Evolutionary conservation across 1,140 invertebrate species (phyloP).

Genomic region (Wiebesia pumilae): DNA sequence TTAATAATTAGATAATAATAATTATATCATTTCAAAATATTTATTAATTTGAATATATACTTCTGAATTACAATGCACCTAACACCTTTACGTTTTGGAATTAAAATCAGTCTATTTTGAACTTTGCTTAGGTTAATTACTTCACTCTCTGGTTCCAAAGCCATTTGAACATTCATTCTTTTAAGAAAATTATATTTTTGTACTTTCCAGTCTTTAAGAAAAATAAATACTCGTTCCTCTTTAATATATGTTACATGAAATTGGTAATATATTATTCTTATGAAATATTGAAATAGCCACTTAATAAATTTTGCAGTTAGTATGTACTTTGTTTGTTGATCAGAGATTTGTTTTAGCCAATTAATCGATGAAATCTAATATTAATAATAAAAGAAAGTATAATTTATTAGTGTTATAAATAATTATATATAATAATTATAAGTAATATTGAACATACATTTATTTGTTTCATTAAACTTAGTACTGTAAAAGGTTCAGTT

Average conservation of each 20-base stretch:
- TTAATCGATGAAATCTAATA: slow-evolving; percentile 32
- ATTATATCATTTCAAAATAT: neutral
- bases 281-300: slow-evolving; percentile 43
- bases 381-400: neutral
- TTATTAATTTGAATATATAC: slow-evolving; percentile 5
- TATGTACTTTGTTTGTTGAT: slow-evolving; percentile 10
- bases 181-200: slow-evolving; percentile 22
- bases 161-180: slow-evolving; percentile 13
- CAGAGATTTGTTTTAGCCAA: neutral
- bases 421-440: neutral
- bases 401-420: neutral
- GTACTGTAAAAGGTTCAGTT: slow-evolving; percentile 19
- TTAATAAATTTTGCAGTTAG: slow-evolving; percentile 30
- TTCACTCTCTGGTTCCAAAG: neutral
- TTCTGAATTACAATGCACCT: slow-evolving; percentile 19
- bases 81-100: slow-evolving; percentile 19
- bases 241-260: slow-evolving; percentile 34
- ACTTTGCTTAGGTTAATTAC: neutral
- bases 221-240: slow-evolving; percentile 20
- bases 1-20: neutral
- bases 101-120: slow-evolving; percentile 15
- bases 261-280: neutral
- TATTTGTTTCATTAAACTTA: slow-evolving; percentile 7
- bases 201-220: slow-evolving; percentile 16
- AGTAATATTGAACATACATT: slow-evolving; percentile 25